Base-by-base conservation (phyloP, 2,113 vertebrate species). In the Syngnathus floridae region DNA sequence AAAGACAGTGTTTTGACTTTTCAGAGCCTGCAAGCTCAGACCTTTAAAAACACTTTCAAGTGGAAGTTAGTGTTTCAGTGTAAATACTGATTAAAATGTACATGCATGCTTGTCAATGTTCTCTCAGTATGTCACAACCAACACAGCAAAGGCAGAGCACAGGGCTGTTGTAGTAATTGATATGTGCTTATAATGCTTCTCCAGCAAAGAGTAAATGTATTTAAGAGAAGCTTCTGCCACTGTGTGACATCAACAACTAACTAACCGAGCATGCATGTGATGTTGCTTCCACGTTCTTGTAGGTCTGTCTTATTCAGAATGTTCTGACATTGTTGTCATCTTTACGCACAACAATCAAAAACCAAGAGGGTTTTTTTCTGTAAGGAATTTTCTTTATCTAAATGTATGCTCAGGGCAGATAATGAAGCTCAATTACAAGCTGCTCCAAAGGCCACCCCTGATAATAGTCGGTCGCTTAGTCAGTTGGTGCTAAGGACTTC, bases 381-480 rank as follows among this genome's bases (percentile, higher is more conserved):
- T 31, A 5, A 9, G n/a, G 37, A 40, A 2, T 1, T 4, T n/a
- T 38, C 38, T 36, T 41, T 4, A 17, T 41, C 1, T 41, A 41
- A 40, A 41, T 6, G n/a, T 41, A 26, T 16, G 13, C 40, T 71
- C 66, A 65, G 56, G 70, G 64, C 64, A 54, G 48, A 45, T 68
- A 71, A 70, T 69, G 65, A 66, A 73, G 75, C 73, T 80, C 52
- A 45, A 31, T 80, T 74, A 69, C 72, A 81, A 79, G 69, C 71
- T 63, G 74, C 80, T 76, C 80, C 76, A 52, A 64, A 62, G 26
- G 57, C 54, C 57, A 70, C 60, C 55, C 62, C 22, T 67, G 60
- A 56, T 56, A 37, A 75, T 60, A 55, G 63, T 16, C 13, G 46
- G 71, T 79, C 40, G 51, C 73, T 67, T 61, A 46, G 65, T 68